Conservation (phyloP, 1,140 invertebrate species). For the Atta cephalotes region DNA sequence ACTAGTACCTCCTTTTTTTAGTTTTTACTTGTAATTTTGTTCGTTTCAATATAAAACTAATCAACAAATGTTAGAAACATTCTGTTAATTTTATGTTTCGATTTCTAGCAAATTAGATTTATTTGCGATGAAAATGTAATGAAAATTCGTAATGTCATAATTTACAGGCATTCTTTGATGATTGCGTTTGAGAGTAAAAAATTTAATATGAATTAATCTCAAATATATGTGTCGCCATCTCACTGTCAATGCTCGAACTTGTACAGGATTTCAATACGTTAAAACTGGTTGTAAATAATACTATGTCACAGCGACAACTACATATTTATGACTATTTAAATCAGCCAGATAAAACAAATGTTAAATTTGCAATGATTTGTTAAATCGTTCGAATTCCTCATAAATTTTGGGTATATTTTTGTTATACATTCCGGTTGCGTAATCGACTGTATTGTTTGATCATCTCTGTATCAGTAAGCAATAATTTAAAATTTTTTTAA, state of each 20-base stretch:
- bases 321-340: slow-evolving; percentile 63
- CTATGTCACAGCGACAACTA: slow-evolving; percentile 47
- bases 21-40: not conserved
- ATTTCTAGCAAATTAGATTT: not conserved
- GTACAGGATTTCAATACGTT: slow-evolving; percentile 43
- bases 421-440: not conserved
- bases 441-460: slow-evolving; percentile 29
- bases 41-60: not conserved
- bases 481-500: slow-evolving; percentile 40
- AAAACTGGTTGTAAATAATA: slow-evolving; percentile 59
- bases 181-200: slow-evolving; percentile 22
- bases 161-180: slow-evolving; percentile 11
- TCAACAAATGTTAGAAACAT: not conserved
- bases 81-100: not conserved
- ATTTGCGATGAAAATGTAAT: slow-evolving; percentile 17
- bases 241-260: slow-evolving; percentile 47
- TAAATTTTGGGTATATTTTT: slow-evolving; percentile 43
- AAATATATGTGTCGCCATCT: slow-evolving; percentile 52
- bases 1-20: not conserved
- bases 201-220: slow-evolving; percentile 28
- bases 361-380: slow-evolving; percentile 58
- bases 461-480: slow-evolving; percentile 7
- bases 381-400: slow-evolving; percentile 27
- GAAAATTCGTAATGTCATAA: slow-evolving; percentile 20
- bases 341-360: slow-evolving; percentile 53